Evolutionary conservation across 1,140 invertebrate species (phyloP).

Genomic region (Formica exsecta): DNA sequence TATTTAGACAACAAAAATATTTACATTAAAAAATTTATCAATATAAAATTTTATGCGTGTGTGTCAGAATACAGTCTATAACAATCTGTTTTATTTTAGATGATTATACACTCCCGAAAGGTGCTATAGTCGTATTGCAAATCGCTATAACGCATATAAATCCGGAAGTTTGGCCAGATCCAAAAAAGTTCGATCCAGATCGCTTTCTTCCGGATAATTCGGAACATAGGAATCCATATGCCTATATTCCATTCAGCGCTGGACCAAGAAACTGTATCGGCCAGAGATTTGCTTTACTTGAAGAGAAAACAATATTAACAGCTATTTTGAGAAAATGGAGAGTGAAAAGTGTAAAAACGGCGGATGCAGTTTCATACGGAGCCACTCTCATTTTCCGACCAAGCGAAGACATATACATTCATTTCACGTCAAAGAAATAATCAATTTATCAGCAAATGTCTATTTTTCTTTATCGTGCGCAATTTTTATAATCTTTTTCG

Average conservation of each 20-base stretch:
- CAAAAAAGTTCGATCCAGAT: conserved; percentile 89
- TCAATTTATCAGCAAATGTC: neutral
- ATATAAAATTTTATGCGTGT: neutral
- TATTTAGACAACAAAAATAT: neutral
- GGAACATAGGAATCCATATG: too few relatives aligned
- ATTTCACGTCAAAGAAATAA: too few relatives aligned
- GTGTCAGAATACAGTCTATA: neutral
- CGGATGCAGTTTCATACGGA: too few relatives aligned
- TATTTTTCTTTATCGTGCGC: neutral
- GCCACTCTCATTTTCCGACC: too few relatives aligned
- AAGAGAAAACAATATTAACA: conserved; percentile 76
- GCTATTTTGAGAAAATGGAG: too few relatives aligned
- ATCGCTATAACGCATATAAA: conserved; percentile 87
- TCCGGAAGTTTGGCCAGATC: conserved; percentile 88
- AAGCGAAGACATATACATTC: too few relatives aligned
- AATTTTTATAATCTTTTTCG: too few relatives aligned
- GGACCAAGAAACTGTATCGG: conserved; percentile 77
- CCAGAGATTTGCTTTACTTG: conserved; percentile 85
- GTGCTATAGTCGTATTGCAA: conserved; percentile 83
- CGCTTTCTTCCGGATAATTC: conserved; percentile 87
- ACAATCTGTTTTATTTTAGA: conserved; percentile 63
- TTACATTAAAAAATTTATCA: neutral
- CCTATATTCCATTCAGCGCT: conserved; percentile 87
- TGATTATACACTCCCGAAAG: conserved; percentile 80
- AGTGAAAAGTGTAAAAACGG: too few relatives aligned